A percentile compares a stretch with the other conserved stretches of the same genome.
phyloP scores from a whole-genome alignment of 1,140 invertebrate genomes.

The Caerostris extrusa region DNA sequence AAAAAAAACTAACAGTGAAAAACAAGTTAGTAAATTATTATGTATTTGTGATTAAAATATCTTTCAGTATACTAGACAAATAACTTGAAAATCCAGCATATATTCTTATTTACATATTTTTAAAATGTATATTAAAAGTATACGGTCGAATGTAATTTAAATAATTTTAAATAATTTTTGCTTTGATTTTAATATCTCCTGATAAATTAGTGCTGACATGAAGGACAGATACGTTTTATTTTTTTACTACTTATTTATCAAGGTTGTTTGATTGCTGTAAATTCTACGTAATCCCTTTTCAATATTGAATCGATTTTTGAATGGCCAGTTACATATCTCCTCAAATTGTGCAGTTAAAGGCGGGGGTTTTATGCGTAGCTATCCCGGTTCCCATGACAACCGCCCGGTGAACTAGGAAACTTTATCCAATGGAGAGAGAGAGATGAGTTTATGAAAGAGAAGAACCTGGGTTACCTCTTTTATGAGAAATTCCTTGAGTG shows the following conservation, averaged over 20 bases:
- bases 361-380: not conserved
- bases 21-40: too few relatives aligned
- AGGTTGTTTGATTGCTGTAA: not conserved
- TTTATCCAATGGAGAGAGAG: constrained; percentile 47
- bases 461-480: constrained; percentile 16
- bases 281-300: not conserved
- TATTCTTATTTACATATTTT: too few relatives aligned
- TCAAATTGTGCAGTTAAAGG: constrained; percentile 6
- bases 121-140: too few relatives aligned
- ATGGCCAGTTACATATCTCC: constrained; percentile 6
- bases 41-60: too few relatives aligned
- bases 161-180: too few relatives aligned
- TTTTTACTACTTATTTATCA: not conserved
- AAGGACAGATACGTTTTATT: not conserved
- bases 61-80: too few relatives aligned
- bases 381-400: constrained; percentile 48
- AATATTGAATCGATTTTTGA: constrained; percentile 4
- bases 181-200: too few relatives aligned
- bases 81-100: too few relatives aligned
- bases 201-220: not conserved
- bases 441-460: constrained; percentile 35
- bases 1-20: too few relatives aligned
- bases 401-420: constrained; percentile 18
- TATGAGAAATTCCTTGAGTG: not conserved
- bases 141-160: too few relatives aligned